Percentiles rank a stretch among this genome's conserved stretches.
Conservation (phyloP, 2,888 invertebrate genomes). For the Carcina quercana region DNA sequence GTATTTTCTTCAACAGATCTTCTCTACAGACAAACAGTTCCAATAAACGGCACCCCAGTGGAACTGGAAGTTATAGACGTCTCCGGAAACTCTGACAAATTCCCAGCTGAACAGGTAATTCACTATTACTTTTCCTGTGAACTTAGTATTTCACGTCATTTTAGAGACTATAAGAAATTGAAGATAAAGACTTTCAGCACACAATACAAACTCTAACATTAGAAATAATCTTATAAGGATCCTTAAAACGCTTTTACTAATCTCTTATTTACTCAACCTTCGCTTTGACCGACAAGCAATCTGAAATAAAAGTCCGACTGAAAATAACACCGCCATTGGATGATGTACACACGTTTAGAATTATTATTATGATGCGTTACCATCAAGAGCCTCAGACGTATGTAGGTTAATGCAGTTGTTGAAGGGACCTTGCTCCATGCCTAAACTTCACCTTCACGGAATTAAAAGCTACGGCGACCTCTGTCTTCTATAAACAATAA, state of each 20-base stretch:
- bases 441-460: constrained; percentile 47
- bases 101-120: constrained; percentile 74
- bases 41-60: constrained; percentile 80
- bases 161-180: too few species aligned
- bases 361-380: constrained; percentile 3
- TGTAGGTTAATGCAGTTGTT: constrained; percentile 28
- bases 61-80: constrained; percentile 88
- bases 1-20: constrained; percentile 72
- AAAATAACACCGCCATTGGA: constrained; percentile 20
- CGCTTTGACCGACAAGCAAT: constrained; percentile 19
- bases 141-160: too few species aligned
- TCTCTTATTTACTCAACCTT: constrained; percentile 25
- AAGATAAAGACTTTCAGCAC: too few species aligned
- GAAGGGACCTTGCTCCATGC: constrained; percentile 31
- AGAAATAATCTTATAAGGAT: too few species aligned
- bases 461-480: constrained; percentile 38
- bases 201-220: too few species aligned
- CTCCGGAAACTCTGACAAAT: constrained; percentile 79
- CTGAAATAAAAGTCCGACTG: constrained; percentile 21
- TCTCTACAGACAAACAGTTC: constrained; percentile 83
- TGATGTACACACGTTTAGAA: too few species aligned
- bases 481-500: constrained; percentile 42
- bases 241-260: too few species aligned
- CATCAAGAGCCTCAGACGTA: constrained; percentile 14
- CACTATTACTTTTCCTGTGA: too few species aligned